A percentile compares a stretch with the other conserved stretches of the same genome.
Evolutionary conservation across 1,140 invertebrate species (phyloP).

Genomic region (Rhizoglyphus robini): DNA sequence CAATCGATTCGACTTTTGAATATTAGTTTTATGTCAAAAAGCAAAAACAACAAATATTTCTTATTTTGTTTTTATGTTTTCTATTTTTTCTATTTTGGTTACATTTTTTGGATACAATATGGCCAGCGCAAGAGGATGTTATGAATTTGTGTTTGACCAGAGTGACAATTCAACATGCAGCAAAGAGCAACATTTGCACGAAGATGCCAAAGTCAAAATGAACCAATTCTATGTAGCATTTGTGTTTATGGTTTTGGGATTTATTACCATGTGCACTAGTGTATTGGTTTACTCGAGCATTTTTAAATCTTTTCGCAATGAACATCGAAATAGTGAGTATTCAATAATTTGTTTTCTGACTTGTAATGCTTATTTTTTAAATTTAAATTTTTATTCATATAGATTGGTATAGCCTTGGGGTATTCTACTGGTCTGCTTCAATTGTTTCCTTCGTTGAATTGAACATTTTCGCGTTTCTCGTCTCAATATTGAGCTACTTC

Average conservation of each 20-base stretch:
- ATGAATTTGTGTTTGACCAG: too few species aligned
- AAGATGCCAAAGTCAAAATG: not conserved
- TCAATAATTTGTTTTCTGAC: too few species aligned
- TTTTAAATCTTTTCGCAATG: not conserved
- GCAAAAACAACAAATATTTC: not conserved
- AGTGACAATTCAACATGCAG: not conserved
- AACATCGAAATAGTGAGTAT: slow-evolving; percentile 8
- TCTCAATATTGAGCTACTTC: not conserved
- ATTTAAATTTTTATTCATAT: not conserved
- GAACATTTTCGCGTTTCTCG: not conserved
- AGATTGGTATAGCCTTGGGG: slow-evolving; percentile 9
- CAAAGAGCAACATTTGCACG: not conserved
- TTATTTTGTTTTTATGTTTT: not conserved
- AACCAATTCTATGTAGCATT: not conserved
- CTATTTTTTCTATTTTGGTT: too few species aligned
- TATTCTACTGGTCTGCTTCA: not conserved
- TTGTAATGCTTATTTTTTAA: too few species aligned
- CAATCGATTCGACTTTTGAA: not conserved
- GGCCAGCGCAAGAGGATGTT: not conserved
- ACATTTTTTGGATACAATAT: not conserved
- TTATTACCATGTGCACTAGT: not conserved
- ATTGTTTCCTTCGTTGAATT: not conserved
- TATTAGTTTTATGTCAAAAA: not conserved
- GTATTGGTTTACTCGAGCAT: not conserved
- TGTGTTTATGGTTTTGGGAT: not conserved